Evolutionary conservation across 1,140 invertebrate genomes (phyloP).

Genomic region (Psix sp.): DNA sequence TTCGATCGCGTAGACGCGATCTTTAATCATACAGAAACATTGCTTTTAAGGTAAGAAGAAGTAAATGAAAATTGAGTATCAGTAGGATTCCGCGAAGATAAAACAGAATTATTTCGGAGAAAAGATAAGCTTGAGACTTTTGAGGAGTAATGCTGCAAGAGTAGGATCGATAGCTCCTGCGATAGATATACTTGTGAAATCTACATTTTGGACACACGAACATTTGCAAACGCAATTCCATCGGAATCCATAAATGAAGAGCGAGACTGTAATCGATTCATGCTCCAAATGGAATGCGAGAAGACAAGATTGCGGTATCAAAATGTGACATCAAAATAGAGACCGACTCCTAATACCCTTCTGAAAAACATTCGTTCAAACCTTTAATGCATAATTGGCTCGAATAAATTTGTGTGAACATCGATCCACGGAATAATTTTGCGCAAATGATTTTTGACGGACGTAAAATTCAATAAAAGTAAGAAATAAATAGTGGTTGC

Average conservation of each 20-base stretch:
- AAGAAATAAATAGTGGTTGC: too few species aligned
- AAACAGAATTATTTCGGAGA: conserved; percentile 48
- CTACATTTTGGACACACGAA: conserved; percentile 34
- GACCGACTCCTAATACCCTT: conserved; percentile 12
- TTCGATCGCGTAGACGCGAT: conserved; percentile 15
- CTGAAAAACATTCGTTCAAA: too few species aligned
- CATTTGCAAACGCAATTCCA: conserved; percentile 45
- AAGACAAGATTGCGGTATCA: conserved; percentile 27
- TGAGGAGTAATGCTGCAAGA: conserved; percentile 19
- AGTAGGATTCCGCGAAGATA: conserved; percentile 40
- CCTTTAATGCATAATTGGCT: too few species aligned
- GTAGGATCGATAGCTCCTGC: conserved; percentile 31
- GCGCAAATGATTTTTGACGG: too few species aligned
- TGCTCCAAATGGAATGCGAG: conserved; percentile 17
- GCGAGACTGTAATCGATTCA: conserved; percentile 29
- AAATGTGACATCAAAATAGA: conserved; percentile 17
- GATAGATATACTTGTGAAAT: conserved; percentile 30
- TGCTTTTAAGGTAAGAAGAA: conserved; percentile 47
- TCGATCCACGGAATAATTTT: too few species aligned
- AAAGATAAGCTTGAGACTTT: conserved; percentile 51
- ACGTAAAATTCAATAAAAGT: too few species aligned
- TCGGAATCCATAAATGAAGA: conserved; percentile 44
- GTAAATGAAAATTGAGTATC: conserved; percentile 46
- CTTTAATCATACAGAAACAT: conserved; percentile 33
- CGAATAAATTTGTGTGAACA: too few species aligned